phyloP scores from a whole-genome alignment of 2,888 invertebrate genomes.

The Auanema sp. region DNA sequence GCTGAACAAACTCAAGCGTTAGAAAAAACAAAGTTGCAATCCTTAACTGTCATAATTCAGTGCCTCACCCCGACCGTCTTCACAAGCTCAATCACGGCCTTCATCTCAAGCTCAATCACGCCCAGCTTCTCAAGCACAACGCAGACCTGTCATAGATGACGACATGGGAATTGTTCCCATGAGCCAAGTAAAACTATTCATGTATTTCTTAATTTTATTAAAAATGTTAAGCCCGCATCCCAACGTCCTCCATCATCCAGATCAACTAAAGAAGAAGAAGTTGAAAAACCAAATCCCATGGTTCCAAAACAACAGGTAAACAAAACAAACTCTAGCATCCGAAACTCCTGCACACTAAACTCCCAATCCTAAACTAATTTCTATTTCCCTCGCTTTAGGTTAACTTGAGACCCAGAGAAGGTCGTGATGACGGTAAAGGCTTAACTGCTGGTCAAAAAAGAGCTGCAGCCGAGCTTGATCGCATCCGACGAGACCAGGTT shows the following conservation, averaged over 20 bases:
- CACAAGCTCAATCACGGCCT: constrained; percentile 11
- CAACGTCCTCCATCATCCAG: constrained; percentile 29
- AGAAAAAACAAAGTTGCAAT: neutral
- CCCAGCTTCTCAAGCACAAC: constrained; percentile 20
- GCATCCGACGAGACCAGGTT: constrained; percentile 54
- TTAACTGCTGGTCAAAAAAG: constrained; percentile 57
- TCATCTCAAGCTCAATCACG: constrained; percentile 22
- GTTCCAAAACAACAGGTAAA: constrained; percentile 54
- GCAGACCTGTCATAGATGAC: constrained; percentile 49
- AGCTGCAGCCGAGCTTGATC: constrained; percentile 60
- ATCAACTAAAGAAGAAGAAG: constrained; percentile 34
- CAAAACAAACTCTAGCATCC: neutral
- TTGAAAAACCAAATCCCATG: constrained; percentile 54
- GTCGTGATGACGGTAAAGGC: constrained; percentile 50
- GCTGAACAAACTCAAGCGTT: constrained; percentile 7
- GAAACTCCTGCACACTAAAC: neutral
- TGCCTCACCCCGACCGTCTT: constrained; percentile 10
- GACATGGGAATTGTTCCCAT: constrained; percentile 58
- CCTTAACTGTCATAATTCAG: constrained; percentile 16
- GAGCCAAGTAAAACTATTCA: constrained; percentile 20
- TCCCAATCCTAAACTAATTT: constrained; percentile 6
- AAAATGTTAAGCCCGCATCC: constrained; percentile 6
- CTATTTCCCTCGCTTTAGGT: constrained; percentile 29
- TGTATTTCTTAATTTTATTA: too few species aligned
- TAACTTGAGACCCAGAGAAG: constrained; percentile 35